Conservation (phyloP, 2,797 vertebrate genomes). For the Hemibagrus guttatus region DNA sequence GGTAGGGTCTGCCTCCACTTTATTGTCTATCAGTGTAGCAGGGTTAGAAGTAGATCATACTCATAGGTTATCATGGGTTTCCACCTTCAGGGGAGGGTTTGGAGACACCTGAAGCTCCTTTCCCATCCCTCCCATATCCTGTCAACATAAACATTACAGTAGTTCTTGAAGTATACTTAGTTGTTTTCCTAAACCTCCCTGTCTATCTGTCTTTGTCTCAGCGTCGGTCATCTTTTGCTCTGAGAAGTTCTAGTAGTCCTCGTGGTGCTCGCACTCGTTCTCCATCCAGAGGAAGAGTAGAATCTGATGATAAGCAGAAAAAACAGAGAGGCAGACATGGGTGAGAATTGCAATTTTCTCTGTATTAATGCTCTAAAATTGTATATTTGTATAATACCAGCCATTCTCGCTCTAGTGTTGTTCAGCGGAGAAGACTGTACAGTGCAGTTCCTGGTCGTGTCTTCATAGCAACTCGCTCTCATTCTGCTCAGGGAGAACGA, state of each 20-base stretch:
- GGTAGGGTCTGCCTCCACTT: constrained; percentile 63
- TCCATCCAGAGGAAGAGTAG: constrained; percentile 83
- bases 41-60: neutral
- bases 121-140: neutral
- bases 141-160: neutral
- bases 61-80: neutral
- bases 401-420: constrained; percentile 24
- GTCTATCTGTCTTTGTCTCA: constrained; percentile 61
- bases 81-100: neutral
- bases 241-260: constrained; percentile 90
- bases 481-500: constrained; percentile 83
- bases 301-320: constrained; percentile 77
- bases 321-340: constrained; percentile 85
- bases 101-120: neutral
- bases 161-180: neutral
- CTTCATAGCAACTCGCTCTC: constrained; percentile 83
- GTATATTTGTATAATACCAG: neutral
- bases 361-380: neutral
- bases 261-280: constrained; percentile 82
- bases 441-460: constrained; percentile 87
- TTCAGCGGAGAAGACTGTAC: constrained; percentile 84
- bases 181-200: neutral
- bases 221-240: constrained; percentile 81
- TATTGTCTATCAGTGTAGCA: neutral
- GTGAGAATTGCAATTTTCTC: constrained; percentile 60